Evolutionary conservation across 2,797 vertebrate species (phyloP).

Genomic region (Onychomys arenicola): DNA sequence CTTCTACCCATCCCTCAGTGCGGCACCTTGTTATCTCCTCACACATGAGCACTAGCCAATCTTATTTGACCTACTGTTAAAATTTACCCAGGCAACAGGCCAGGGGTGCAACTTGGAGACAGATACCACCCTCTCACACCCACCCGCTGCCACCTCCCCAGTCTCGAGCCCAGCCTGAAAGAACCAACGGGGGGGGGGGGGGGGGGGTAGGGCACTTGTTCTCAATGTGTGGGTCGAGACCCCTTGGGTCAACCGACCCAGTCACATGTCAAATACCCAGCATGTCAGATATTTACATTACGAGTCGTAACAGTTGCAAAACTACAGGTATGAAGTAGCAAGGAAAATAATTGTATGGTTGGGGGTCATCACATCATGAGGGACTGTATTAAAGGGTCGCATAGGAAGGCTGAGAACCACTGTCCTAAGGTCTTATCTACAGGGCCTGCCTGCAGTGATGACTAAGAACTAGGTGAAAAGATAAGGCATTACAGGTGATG

Average conservation of each 20-base stretch:
- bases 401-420: not conserved
- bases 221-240: not conserved
- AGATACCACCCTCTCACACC: too few species aligned
- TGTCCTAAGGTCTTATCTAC: not conserved
- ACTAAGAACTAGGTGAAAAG: not conserved
- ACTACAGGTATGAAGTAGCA: not conserved
- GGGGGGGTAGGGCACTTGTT: not conserved
- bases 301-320: not conserved
- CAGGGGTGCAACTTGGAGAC: not conserved
- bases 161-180: not conserved
- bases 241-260: not conserved
- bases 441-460: not conserved
- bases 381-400: not conserved
- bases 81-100: not conserved
- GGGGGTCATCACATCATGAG: not conserved
- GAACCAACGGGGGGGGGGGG: too few species aligned
- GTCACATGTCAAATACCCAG: not conserved
- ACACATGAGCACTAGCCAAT: not conserved
- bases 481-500: not conserved
- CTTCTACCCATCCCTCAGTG: too few species aligned
- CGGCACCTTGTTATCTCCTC: not conserved
- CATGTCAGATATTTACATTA: not conserved
- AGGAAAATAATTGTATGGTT: not conserved
- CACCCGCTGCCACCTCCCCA: not conserved
- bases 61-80: not conserved